Evolutionary conservation across 35 echinoderm and acorn worm species (phyloP).

Genomic region (Ophioderma brevispina): DNA sequence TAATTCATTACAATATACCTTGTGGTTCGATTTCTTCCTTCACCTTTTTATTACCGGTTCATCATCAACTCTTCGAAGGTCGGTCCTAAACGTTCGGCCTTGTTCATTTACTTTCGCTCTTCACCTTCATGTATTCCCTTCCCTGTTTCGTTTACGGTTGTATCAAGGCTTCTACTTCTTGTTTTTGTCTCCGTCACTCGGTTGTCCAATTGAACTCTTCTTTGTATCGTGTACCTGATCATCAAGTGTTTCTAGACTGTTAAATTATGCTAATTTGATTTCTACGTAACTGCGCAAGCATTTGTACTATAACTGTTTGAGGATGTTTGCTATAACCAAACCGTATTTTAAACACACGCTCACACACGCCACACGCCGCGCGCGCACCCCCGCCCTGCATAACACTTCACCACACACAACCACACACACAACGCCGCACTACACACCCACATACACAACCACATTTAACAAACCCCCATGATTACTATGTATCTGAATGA

Average conservation of each 20-base stretch:
- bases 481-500: not conserved
- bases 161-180: slow-evolving; percentile 50
- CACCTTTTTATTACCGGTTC: slow-evolving; percentile 75
- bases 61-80: slow-evolving; percentile 76
- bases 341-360: too few relatives aligned
- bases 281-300: not conserved
- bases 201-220: slow-evolving; percentile 76
- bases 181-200: slow-evolving; percentile 74
- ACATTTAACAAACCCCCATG: not conserved
- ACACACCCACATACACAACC: not conserved
- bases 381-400: too few relatives aligned
- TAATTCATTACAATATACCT: slow-evolving; percentile 18
- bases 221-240: slow-evolving; percentile 67
- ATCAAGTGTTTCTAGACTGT: slow-evolving; percentile 58
- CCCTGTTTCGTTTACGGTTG: slow-evolving; percentile 65
- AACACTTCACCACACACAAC: too few relatives aligned
- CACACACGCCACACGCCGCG: too few relatives aligned
- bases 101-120: slow-evolving; percentile 78
- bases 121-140: slow-evolving; percentile 75
- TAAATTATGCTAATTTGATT: not conserved
- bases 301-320: not conserved
- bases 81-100: slow-evolving; percentile 66
- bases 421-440: not conserved
- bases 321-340: too few relatives aligned
- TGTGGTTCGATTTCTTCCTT: slow-evolving; percentile 93